These are phyloP conservation scores for Mactromeris polynyma DNA, from an alignment of 2,888 invertebrate species.

Conservation along the genomic window DNA sequence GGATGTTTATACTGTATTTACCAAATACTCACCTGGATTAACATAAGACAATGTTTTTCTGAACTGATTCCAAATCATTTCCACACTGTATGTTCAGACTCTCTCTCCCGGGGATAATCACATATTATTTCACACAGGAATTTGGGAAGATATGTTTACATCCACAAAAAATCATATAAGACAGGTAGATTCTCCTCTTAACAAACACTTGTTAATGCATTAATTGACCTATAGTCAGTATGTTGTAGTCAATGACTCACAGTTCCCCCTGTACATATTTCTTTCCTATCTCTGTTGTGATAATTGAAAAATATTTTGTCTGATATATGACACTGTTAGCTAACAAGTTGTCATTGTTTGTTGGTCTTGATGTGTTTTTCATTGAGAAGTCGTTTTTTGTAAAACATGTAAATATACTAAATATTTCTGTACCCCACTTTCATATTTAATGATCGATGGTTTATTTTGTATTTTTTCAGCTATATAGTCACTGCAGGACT, in stretches of 20 bases:
- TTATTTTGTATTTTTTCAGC: no score
- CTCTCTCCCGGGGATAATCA: not conserved
- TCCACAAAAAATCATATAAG: slow-evolving; percentile 37
- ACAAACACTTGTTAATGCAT: slow-evolving; percentile 50
- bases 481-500: no score
- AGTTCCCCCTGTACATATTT: not conserved
- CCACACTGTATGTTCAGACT: slow-evolving; percentile 12
- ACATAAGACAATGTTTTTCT: slow-evolving; percentile 37
- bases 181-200: slow-evolving; percentile 37
- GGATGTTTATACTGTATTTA: slow-evolving; percentile 42
- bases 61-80: slow-evolving; percentile 30
- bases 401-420: no score
- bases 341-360: slow-evolving; percentile 1
- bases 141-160: slow-evolving; percentile 37
- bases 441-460: no score
- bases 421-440: no score
- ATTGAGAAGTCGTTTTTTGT: not conserved
- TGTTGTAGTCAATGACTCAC: slow-evolving; percentile 14
- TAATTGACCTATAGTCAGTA: slow-evolving; percentile 36
- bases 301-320: not conserved
- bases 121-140: slow-evolving; percentile 38
- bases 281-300: not conserved
- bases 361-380: not conserved
- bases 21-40: slow-evolving; percentile 40
- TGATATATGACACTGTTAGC: not conserved